Evolutionary conservation across 2,113 vertebrate species (phyloP).

Genomic region (Varanus komodoensis): DNA sequence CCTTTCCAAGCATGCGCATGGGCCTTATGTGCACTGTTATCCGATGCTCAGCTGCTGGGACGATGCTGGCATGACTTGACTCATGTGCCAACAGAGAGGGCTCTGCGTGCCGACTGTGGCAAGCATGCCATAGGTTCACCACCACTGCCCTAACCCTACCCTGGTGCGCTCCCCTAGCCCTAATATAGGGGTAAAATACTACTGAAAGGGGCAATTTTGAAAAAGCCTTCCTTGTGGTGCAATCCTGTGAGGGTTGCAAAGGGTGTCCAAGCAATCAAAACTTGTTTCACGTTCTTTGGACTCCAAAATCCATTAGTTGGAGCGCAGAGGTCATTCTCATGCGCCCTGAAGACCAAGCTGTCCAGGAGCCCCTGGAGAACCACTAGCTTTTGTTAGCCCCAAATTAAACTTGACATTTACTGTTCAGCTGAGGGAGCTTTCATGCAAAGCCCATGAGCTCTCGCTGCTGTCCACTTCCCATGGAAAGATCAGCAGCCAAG

Average conservation of each 20-base stretch:
- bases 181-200: no score
- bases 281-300: not conserved
- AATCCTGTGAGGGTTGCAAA: not conserved
- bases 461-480: conserved; percentile 42
- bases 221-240: not conserved
- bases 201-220: no score
- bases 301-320: conserved; percentile 4
- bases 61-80: no score
- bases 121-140: no score
- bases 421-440: conserved; percentile 62
- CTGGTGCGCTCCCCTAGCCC: no score
- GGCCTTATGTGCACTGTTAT: no score
- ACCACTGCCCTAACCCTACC: no score
- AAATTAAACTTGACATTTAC: conserved; percentile 62
- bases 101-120: no score
- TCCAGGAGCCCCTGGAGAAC: conserved; percentile 46
- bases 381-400: conserved; percentile 50
- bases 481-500: conserved; percentile 59
- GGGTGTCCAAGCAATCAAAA: not conserved
- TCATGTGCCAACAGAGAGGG: no score
- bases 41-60: no score
- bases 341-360: conserved; percentile 36
- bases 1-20: no score
- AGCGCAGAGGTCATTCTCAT: conserved; percentile 47
- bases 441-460: conserved; percentile 37